Evolutionary conservation across 2,888 invertebrate species (phyloP).

Genomic region (Agrochola lychnidis): DNA sequence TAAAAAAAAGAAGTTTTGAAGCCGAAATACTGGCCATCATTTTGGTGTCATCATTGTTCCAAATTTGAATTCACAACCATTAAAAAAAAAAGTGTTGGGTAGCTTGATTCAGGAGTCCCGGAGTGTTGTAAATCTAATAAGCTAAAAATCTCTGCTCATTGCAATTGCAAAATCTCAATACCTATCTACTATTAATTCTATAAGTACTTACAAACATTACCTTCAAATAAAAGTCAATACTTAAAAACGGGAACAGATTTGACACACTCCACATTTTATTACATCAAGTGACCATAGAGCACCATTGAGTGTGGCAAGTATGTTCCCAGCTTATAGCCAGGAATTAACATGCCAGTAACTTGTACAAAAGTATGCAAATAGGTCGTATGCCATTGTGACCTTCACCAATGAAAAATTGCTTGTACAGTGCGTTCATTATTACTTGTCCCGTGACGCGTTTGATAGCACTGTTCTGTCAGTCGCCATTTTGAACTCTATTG

Average conservation of each 20-base stretch:
- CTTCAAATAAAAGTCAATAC: constrained; percentile 42
- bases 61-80: not conserved
- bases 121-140: constrained; percentile 9
- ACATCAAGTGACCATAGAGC: constrained; percentile 22
- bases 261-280: constrained; percentile 18
- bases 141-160: constrained; percentile 31
- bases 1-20: too few relatives aligned
- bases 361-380: not conserved
- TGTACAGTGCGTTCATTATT: too few relatives aligned
- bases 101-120: not conserved
- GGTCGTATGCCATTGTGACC: not conserved
- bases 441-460: too few relatives aligned
- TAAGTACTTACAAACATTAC: constrained; percentile 29
- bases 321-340: constrained; percentile 18
- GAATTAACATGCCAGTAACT: not conserved
- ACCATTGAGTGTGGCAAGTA: constrained; percentile 29
- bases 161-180: constrained; percentile 49
- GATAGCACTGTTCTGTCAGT: too few relatives aligned
- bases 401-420: too few relatives aligned
- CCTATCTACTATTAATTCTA: constrained; percentile 51
- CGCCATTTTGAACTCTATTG: too few relatives aligned
- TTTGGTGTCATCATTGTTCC: not conserved
- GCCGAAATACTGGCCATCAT: not conserved
- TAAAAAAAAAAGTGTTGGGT: not conserved
- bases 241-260: constrained; percentile 24